phyloP scores from a whole-genome alignment of 2,888 invertebrate species.

The Metallyticus violacea region DNA sequence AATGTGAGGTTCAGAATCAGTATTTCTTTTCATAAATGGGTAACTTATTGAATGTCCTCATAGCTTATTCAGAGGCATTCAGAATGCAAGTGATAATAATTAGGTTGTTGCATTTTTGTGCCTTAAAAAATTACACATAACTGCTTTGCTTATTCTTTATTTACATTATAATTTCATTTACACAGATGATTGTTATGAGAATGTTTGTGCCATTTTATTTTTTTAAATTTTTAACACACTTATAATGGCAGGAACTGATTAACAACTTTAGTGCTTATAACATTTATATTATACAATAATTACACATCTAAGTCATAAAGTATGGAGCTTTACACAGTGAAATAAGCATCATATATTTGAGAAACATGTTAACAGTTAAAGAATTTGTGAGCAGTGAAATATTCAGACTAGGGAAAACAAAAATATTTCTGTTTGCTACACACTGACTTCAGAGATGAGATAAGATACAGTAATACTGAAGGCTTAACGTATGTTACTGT shows the following conservation, averaged over 20 bases:
- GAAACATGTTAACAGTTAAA: constrained; percentile 8
- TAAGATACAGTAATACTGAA: constrained; percentile 23
- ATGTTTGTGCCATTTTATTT: not conserved
- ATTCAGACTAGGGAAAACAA: constrained; percentile 16
- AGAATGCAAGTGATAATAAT: too few species aligned
- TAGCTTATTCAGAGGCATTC: too few species aligned
- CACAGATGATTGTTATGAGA: not conserved
- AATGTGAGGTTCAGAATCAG: too few species aligned
- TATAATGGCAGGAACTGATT: not conserved
- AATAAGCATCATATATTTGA: not conserved
- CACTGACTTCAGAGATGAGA: constrained; percentile 14
- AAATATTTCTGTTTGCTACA: constrained; percentile 8
- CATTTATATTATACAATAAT: not conserved
- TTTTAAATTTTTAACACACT: not conserved
- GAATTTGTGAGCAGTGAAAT: constrained; percentile 1
- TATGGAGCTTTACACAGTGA: not conserved
- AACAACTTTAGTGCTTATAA: not conserved
- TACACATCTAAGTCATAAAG: constrained; percentile 7
- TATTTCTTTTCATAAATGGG: too few species aligned
- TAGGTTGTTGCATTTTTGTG: too few species aligned
- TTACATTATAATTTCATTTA: not conserved
- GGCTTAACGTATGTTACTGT: constrained; percentile 18
- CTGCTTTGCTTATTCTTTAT: not conserved
- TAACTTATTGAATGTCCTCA: too few species aligned
- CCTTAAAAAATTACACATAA: too few species aligned